Conservation (phyloP, 1,140 invertebrate genomes). For the Macrobrachium rosenbergii region DNA sequence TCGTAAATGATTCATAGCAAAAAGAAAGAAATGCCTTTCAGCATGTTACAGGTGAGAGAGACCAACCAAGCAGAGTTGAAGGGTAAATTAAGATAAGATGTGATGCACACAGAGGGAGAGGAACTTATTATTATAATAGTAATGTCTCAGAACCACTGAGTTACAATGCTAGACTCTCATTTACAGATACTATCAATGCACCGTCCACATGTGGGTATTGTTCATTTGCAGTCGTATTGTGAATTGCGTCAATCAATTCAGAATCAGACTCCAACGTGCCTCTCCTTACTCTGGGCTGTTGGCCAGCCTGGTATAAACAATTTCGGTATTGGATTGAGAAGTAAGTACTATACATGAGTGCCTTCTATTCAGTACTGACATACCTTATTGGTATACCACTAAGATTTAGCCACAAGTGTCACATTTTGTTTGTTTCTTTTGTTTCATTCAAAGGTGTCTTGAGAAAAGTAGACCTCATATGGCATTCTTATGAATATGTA, state of each 20-base stretch:
- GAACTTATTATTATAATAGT: no score
- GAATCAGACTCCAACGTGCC: constrained; percentile 50
- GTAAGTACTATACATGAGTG: constrained; percentile 12
- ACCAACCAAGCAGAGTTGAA: no score
- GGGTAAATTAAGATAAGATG: no score
- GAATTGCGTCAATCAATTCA: constrained; percentile 45
- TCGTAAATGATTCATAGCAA: no score
- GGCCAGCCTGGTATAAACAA: constrained; percentile 45
- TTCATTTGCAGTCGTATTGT: constrained; percentile 52
- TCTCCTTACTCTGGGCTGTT: constrained; percentile 51
- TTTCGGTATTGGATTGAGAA: constrained; percentile 48
- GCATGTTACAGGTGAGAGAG: no score
- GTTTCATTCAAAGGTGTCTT: no score
- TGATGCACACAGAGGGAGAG: no score
- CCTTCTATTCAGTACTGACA: neutral
- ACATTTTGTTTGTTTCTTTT: no score
- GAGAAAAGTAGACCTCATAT: neutral
- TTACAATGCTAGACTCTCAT: neutral
- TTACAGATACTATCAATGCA: constrained; percentile 49
- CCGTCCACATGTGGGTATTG: constrained; percentile 38
- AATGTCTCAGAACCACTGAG: no score
- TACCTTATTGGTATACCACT: neutral
- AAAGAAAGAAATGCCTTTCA: no score
- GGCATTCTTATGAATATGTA: neutral
- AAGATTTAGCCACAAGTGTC: no score